Evolutionary conservation across 2,888 invertebrate species (phyloP), one percentile per base, ranked within the genome.

Genomic region (Drosophila emarginata): DNA sequence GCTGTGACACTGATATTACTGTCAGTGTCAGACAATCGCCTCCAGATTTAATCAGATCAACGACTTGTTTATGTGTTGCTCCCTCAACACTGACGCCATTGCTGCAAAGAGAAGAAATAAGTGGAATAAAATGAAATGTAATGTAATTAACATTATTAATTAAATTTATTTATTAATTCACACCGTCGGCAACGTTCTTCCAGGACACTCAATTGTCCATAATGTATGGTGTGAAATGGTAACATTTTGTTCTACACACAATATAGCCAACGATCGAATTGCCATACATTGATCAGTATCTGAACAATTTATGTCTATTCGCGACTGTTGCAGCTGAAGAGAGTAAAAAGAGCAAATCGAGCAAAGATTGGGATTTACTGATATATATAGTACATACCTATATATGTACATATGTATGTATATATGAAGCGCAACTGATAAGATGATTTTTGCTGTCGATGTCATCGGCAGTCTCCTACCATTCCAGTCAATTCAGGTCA

Each of bases 1-100:
- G 96, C 78, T 95, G 96, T 79, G 97, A 97, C 69, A 98, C 98
- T 73, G 98, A 98, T 89, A 98, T 98, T 75, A 99, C 99, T 69
- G 99, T 98, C 64, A 99, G 94, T 23, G 97, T 97, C 76, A 99
- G 94, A 77, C 97, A 97, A 92, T 99, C 99, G 15, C 99, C 99
- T 2, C 99, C 99, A 12, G 99, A 98, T 92, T 99, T 99, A 89
- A 99, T 99, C 82, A 99, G 94, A 93, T 99, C 99, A 52, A 99
- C 99, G 74, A 99, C 99, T 93, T 99, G 99, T 89, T 99, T 97
- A 93, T 99, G 99, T 45, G 99, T 99, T n/a, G 99, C 96, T 58
- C 99, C 99, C 93, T 99, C 99, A 12, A 99, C 99, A 93, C 97
- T 98, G 74, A 97, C 96, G 80, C 97, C 97, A 94, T 99, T 99